phyloP scores from a whole-genome alignment of 2,888 invertebrate genomes.

The Melieria picta region DNA sequence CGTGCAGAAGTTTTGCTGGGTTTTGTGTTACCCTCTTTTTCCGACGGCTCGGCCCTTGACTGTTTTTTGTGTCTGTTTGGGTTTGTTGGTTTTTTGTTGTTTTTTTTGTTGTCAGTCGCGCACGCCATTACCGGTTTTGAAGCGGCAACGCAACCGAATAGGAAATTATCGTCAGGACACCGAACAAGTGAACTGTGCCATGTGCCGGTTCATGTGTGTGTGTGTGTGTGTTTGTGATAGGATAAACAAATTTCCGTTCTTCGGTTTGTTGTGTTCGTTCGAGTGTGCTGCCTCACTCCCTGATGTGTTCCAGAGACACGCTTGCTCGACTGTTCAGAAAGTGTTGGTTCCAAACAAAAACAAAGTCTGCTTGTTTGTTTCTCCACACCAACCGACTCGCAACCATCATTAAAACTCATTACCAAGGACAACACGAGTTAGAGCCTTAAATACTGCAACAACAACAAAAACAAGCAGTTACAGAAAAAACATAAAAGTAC shows the following conservation, averaged over 20 bases:
- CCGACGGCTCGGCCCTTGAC: too few species aligned
- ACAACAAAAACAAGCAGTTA: too few species aligned
- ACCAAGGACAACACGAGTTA: background rate
- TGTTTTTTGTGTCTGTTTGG: background rate
- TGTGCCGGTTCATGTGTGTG: background rate
- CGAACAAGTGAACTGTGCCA: background rate
- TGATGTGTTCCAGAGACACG: background rate
- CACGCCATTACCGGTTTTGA: constrained; percentile 22
- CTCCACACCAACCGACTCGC: background rate
- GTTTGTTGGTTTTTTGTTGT: background rate
- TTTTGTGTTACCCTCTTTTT: too few species aligned
- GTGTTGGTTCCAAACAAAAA: background rate
- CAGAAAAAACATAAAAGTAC: too few species aligned
- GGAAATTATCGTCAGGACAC: constrained; percentile 13
- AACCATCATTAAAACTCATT: constrained; percentile 7
- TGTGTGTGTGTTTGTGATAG: constrained; percentile 2
- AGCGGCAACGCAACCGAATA: constrained; percentile 8
- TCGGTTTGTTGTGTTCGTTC: background rate
- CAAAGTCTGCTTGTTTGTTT: background rate
- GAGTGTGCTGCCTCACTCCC: background rate
- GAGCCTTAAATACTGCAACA: too few species aligned
- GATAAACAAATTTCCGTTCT: constrained; percentile 1
- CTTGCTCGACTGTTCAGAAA: background rate
- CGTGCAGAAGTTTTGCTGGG: too few species aligned
- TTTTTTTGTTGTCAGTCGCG: background rate